A percentile compares a stretch with the other conserved stretches of the same genome.
Conservation (phyloP, 2,113 vertebrate genomes). For the Podarcis raffonei region DNA sequence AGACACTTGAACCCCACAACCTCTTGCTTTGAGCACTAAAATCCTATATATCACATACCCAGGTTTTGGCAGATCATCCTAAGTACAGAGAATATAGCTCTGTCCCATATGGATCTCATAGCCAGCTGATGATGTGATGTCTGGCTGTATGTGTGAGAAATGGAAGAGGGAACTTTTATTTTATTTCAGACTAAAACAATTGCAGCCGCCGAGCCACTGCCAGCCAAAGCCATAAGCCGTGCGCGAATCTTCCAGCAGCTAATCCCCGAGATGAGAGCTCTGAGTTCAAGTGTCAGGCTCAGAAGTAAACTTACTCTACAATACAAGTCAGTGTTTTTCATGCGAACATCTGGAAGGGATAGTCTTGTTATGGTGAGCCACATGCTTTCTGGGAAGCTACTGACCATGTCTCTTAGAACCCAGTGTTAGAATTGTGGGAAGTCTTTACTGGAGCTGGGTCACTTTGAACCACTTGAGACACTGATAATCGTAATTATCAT, state of each 20-base stretch:
- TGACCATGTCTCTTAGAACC: background rate
- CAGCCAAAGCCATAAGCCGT: constrained; percentile 8
- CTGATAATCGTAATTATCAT: no score
- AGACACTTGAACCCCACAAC: background rate
- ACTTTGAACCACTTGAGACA: background rate
- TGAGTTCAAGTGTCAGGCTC: constrained; percentile 2
- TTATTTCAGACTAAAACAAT: constrained; percentile 12
- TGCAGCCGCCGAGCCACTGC: background rate
- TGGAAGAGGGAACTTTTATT: constrained; percentile 14
- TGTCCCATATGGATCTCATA: constrained; percentile 26
- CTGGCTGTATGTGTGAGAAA: constrained; percentile 34
- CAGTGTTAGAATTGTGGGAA: background rate
- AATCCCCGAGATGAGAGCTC: constrained; percentile 3
- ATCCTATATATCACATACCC: background rate
- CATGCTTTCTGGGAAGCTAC: background rate
- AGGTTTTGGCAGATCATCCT: background rate
- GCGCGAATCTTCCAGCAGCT: background rate
- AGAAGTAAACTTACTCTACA: background rate
- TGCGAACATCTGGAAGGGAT: background rate
- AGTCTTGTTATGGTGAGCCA: background rate
- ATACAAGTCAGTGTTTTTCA: background rate
- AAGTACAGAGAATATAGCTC: background rate
- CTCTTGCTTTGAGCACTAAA: background rate
- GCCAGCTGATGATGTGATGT: constrained; percentile 34
- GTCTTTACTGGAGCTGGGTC: background rate